Conservation (phyloP, 2,888 invertebrate genomes). For the Eristalinus aeneus region DNA sequence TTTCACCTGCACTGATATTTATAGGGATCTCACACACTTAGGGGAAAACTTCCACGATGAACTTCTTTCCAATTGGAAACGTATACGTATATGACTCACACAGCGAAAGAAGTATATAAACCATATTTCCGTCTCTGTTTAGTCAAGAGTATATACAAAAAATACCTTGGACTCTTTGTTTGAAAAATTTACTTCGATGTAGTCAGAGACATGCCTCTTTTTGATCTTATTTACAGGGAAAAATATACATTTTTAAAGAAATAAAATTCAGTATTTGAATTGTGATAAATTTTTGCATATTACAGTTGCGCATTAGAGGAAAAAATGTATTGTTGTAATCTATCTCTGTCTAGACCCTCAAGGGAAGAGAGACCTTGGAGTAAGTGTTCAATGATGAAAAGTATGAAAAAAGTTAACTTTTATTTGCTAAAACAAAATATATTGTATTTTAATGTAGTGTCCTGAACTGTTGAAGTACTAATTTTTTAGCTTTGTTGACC, state of each 20-base stretch:
- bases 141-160: not conserved
- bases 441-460: too few relatives aligned
- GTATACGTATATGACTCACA: slow-evolving; percentile 11
- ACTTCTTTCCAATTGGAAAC: slow-evolving; percentile 28
- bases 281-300: not conserved
- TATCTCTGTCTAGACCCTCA: slow-evolving; percentile 15
- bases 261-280: not conserved
- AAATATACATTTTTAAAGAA: not conserved
- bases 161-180: not conserved
- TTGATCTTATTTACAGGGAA: not conserved
- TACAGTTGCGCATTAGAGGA: slow-evolving; percentile 25
- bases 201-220: too few relatives aligned
- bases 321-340: not conserved
- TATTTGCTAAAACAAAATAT: too few relatives aligned
- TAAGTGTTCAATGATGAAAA: not conserved
- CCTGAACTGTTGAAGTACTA: too few relatives aligned
- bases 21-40: slow-evolving; percentile 19
- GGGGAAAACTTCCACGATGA: slow-evolving; percentile 61
- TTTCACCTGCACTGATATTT: slow-evolving; percentile 20
- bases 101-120: slow-evolving; percentile 18
- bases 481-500: too few relatives aligned
- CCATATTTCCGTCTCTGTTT: slow-evolving; percentile 26
- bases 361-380: not conserved
- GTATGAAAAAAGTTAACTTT: not conserved
- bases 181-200: not conserved